Evolutionary conservation across 2,113 vertebrate species (phyloP), one percentile per base, ranked within the genome.

Genomic region (Phrynosoma blainvillii): DNA sequence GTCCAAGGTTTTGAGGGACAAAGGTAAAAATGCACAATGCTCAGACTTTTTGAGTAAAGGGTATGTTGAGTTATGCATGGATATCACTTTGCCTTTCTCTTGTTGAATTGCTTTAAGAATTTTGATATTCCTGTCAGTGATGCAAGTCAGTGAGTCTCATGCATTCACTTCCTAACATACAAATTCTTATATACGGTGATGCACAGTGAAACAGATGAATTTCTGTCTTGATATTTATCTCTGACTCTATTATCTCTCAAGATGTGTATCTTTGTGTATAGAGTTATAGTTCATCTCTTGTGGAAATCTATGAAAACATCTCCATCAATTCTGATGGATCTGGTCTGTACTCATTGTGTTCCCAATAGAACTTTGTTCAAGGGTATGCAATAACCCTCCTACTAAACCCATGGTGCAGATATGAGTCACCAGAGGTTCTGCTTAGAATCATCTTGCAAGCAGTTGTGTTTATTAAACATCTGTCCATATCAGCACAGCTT

Each of bases 361-460:
- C n/a, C n/a, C 52, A 56, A 59, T 10, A 84, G 52, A 84, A 5
- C 74, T 32, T 59, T 25, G n/a, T 84, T 84, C 70, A 84, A 59
- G 74, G 83, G 20, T 75, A 40, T 74, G 52, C 20, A 84, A 18
- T 59, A 75, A 75, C 52, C 71, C 21, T 84, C 59, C 21, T 18
- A 74, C 32, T 74, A 80, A 70, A 81, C 32, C 54, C 52, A 87
- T 23, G 68, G 18, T 12, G 16, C 85, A 59, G 27, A 7, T 32
- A 90, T 23, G 1, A 87, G 80, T 62, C 3, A 21, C 1, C 42
- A 85, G 65, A 89, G 3, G 20, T 90, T 87, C 27, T 10, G 0
- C 75, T 56, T 82, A 73, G 25, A 85, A 23, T 30, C 81, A 84
- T 79, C 54, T 73, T 90, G 84, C 47, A 73, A 90, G 79, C 83